Base-by-base conservation (phyloP, 2,888 invertebrate species). In the Phortica okadai region DNA sequence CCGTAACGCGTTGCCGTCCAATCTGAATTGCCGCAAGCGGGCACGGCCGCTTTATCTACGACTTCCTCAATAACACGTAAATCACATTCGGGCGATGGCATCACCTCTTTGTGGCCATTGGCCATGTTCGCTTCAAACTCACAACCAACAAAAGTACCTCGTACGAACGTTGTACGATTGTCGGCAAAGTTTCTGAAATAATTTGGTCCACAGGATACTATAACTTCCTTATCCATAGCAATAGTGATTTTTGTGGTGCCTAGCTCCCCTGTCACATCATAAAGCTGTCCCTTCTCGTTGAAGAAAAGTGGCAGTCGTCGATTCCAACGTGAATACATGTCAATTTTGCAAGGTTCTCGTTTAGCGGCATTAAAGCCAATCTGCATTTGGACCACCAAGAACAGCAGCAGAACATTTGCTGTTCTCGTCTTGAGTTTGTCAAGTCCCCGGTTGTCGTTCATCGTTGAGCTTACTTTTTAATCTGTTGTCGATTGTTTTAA, bases 51-150 rank as follows among this genome's bases (percentile, higher is more conserved):
- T 7, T 80, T 75, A 8, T 73, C 78, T 8, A 85, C 10, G 6
- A 87, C 82, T 76, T 88, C 86, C 78, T 89, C 88, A 21, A 88
- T 82, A 6, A 82, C 79, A 33, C 89, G 83, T 45, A 87, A 76
- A 77, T 89, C 88, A 76, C 89, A 89, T 1, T 81, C 80, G 41
- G 62, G 62, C 25, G 11, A 11, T 11, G 21, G 62, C 62, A 10
- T 21, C 62, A 8, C 21, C 21, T 64, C 64, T 10, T 25, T 41
- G 1, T 21, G 21, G 8, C 7, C 21, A 6, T 5, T 21, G 0
- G 25, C 6, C 16, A 16, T 6, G 10, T 33, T 11, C 14, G 11
- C 64, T 8, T 16, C 33, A 5, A 64, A 81, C 21, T 79, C 78
- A 7, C 80, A 80, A 6, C 72, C 75, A 1, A 56, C 72, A 5